phyloP scores from a whole-genome alignment of 2,113 vertebrate species.

The Terrapene triunguis region DNA sequence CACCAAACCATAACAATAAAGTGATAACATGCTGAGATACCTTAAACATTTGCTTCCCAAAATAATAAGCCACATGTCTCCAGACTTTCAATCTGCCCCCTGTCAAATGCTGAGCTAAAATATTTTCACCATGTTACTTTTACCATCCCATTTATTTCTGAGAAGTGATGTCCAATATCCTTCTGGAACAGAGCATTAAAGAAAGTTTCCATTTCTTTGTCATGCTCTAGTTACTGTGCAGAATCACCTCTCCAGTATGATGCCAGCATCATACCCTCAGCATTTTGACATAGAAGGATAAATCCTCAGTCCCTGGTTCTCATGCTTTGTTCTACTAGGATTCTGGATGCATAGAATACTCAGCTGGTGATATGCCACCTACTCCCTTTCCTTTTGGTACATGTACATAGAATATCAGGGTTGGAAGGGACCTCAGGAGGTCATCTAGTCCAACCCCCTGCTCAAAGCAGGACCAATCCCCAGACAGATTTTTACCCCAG shows the following conservation, averaged over 20 bases:
- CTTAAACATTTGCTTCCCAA: not conserved
- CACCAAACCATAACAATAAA: too few relatives aligned
- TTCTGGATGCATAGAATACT: conserved; percentile 36
- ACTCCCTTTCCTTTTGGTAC: not conserved
- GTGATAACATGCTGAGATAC: too few relatives aligned
- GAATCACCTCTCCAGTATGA: conserved; percentile 14
- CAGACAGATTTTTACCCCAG: too few relatives aligned
- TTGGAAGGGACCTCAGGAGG: too few relatives aligned
- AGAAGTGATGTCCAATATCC: not conserved
- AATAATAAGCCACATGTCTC: not conserved
- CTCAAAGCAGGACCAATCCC: too few relatives aligned
- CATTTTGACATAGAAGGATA: conserved; percentile 48
- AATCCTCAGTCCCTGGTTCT: not conserved
- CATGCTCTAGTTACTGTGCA: not conserved
- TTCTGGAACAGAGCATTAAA: too few relatives aligned
- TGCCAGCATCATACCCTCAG: conserved; percentile 14
- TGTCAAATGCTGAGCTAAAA: not conserved
- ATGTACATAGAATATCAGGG: not conserved
- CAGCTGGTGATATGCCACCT: not conserved
- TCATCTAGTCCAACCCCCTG: too few relatives aligned
- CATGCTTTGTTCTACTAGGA: not conserved
- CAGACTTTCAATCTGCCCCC: not conserved
- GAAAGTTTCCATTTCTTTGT: conserved; percentile 29
- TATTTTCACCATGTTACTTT: accelerated
- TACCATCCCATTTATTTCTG: not conserved